Evolutionary conservation across 2,113 vertebrate genomes (phyloP).

Genomic region (Danio rerio): DNA sequence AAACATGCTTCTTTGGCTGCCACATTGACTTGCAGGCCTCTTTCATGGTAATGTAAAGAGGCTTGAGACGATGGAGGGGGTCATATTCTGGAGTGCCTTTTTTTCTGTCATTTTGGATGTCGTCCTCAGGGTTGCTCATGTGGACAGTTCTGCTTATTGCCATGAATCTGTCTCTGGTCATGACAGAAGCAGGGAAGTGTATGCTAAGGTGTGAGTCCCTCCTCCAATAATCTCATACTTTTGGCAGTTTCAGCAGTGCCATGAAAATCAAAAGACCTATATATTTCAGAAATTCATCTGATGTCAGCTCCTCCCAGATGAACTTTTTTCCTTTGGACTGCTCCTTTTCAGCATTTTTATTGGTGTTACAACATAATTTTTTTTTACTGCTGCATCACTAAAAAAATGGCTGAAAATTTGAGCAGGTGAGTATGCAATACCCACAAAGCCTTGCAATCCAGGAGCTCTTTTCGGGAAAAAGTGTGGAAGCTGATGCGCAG

Average conservation of each 20-base stretch:
- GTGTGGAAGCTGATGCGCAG: too few relatives aligned
- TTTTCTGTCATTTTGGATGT: not conserved
- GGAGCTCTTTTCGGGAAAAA: too few relatives aligned
- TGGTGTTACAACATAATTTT: not conserved
- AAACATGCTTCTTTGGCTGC: not conserved
- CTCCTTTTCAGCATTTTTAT: not conserved
- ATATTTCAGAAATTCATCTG: not conserved
- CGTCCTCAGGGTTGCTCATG: constrained; percentile 1
- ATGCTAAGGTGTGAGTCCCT: too few relatives aligned
- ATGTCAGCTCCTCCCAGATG: not conserved
- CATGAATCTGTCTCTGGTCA: constrained; percentile 1
- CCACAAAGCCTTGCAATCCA: too few relatives aligned
- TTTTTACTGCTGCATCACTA: too few relatives aligned
- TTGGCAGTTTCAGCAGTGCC: not conserved
- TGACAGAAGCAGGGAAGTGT: not conserved
- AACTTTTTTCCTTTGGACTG: not conserved
- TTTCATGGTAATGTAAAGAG: too few relatives aligned
- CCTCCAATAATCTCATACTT: not conserved
- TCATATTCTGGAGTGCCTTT: not conserved
- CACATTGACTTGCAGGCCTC: not conserved
- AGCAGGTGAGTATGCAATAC: too few relatives aligned
- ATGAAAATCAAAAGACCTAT: not conserved
- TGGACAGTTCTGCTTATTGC: not conserved
- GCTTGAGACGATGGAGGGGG: not conserved
- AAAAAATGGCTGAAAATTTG: too few relatives aligned